Conservation (phyloP, 2,888 invertebrate genomes). For the Periphyllus acericola region DNA sequence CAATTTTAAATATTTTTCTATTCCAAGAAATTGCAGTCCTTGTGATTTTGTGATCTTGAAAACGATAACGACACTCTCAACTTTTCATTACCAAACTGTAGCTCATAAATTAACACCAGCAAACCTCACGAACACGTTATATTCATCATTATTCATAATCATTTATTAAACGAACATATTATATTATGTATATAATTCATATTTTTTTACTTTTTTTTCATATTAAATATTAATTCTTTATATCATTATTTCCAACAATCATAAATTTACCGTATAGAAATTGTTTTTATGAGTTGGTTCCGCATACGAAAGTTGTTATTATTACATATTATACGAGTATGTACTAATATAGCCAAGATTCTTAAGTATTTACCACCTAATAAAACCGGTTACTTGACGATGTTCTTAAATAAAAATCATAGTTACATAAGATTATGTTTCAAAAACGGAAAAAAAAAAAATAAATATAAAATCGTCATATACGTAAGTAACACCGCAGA, state of each 20-base stretch:
- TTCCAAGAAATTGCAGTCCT: background rate
- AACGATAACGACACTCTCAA: background rate
- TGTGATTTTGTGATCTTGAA: background rate
- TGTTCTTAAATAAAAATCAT: background rate
- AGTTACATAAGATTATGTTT: background rate
- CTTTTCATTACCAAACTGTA: background rate
- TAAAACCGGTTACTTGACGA: constrained; percentile 16
- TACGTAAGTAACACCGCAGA: background rate
- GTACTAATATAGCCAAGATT: background rate
- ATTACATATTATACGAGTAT: background rate
- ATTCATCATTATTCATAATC: too few species aligned
- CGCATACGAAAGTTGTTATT: constrained; percentile 37
- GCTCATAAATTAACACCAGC: background rate
- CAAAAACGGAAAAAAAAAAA: background rate
- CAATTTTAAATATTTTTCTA: background rate
- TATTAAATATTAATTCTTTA: too few species aligned
- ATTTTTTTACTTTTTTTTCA: background rate
- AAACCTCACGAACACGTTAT: background rate
- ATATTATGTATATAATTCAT: background rate
- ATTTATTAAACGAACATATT: too few species aligned
- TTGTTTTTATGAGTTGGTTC: background rate
- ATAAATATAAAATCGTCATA: background rate
- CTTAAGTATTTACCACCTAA: constrained; percentile 10
- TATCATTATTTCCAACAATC: too few species aligned
- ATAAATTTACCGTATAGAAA: background rate